Conservation (phyloP, 2,888 invertebrate genomes). For the Ecliptopera silaceata region DNA sequence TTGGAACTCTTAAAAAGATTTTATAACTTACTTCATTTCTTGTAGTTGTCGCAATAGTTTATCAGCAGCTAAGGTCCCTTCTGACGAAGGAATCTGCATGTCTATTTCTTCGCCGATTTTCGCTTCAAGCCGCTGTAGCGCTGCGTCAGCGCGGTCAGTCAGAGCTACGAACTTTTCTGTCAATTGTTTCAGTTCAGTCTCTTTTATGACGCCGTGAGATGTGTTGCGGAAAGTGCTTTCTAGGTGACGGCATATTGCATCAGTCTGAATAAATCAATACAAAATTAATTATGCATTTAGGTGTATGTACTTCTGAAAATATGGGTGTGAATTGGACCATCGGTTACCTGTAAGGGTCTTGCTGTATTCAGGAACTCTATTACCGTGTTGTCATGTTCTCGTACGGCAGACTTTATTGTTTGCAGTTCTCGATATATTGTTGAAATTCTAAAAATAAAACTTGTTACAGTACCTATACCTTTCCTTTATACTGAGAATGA, state of each 20-base stretch:
- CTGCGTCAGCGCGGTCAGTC: constrained; percentile 73
- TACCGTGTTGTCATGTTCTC: constrained; percentile 68
- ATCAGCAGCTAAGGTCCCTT: constrained; percentile 66
- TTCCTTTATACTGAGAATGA: not conserved
- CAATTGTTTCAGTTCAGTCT: constrained; percentile 68
- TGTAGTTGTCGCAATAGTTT: constrained; percentile 62
- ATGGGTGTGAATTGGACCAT: not conserved
- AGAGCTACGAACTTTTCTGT: constrained; percentile 75
- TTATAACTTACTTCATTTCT: constrained; percentile 60
- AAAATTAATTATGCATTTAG: not conserved
- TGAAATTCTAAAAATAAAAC: constrained; percentile 72
- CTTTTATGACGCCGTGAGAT: constrained; percentile 63
- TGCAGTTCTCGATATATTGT: constrained; percentile 81
- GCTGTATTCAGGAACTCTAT: constrained; percentile 63
- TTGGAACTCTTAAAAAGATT: not conserved
- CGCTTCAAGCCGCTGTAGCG: constrained; percentile 68
- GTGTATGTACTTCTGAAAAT: not conserved
- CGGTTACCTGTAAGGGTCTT: constrained; percentile 60
- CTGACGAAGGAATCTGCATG: constrained; percentile 52
- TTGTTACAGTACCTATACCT: no score
- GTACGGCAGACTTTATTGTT: constrained; percentile 78
- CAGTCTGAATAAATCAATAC: constrained; percentile 49
- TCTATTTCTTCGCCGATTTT: constrained; percentile 57
- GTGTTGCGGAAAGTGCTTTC: constrained; percentile 69
- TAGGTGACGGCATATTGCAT: constrained; percentile 65